These are phyloP conservation scores for Calonectris borealis DNA, from an alignment of 2,113 vertebrate genomes.

Conservation along the genomic window DNA sequence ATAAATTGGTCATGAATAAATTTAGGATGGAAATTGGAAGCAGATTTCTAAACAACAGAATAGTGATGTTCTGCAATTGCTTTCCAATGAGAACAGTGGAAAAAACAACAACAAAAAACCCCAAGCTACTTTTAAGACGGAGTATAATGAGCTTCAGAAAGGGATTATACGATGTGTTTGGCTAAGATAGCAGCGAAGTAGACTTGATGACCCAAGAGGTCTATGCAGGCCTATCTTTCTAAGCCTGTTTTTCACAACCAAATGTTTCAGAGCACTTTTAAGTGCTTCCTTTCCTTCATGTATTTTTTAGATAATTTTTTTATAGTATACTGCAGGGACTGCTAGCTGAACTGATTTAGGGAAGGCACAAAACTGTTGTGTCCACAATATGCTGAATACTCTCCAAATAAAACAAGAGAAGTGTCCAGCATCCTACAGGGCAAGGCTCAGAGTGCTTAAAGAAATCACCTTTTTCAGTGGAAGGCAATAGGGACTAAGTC, in stretches of 20 bases:
- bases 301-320: conserved; percentile 16
- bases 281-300: conserved; percentile 14
- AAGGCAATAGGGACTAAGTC: not conserved
- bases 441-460: not conserved
- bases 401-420: not conserved
- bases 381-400: not conserved
- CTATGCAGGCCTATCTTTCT: not conserved
- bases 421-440: not conserved
- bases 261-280: not conserved
- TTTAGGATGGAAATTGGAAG: conserved; percentile 30
- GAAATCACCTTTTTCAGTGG: not conserved
- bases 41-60: conserved; percentile 43
- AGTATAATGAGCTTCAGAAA: conserved; percentile 23
- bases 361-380: not conserved
- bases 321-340: not conserved
- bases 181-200: conserved; percentile 18
- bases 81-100: conserved; percentile 14
- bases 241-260: conserved; percentile 1
- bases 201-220: conserved; percentile 17
- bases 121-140: not conserved
- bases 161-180: conserved; percentile 19
- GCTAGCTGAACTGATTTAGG: not conserved
- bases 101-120: not conserved
- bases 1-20: conserved; percentile 58
- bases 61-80: not conserved